These are phyloP conservation scores for Plectus sambesii DNA, from an alignment of 1,140 invertebrate genomes.

Conservation along the genomic window DNA sequence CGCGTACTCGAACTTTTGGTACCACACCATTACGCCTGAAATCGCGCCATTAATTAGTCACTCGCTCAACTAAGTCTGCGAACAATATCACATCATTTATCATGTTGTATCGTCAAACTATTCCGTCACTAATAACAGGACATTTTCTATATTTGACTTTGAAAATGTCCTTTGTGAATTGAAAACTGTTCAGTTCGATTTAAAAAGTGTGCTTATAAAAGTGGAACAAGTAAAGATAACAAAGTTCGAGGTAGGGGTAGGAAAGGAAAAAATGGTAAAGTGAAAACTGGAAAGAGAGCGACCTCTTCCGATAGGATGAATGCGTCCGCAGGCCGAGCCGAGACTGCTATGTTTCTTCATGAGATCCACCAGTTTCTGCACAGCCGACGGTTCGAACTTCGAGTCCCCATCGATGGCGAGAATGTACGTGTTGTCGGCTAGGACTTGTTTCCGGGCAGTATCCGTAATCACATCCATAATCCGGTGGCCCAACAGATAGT, in stretches of 20 bases:
- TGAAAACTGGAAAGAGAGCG: constrained; percentile 2
- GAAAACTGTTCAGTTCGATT: too few relatives aligned
- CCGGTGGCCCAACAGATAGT: constrained; percentile 55
- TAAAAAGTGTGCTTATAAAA: too few relatives aligned
- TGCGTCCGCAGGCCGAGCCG: constrained; percentile 54
- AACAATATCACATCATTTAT: too few relatives aligned
- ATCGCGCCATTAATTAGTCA: too few relatives aligned
- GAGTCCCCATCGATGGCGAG: constrained; percentile 54
- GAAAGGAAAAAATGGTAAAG: not conserved
- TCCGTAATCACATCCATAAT: constrained; percentile 48
- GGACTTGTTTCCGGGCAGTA: constrained; percentile 46
- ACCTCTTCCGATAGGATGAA: constrained; percentile 52
- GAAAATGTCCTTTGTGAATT: too few relatives aligned
- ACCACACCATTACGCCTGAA: constrained; percentile 92
- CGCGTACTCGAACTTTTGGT: constrained; percentile 96
- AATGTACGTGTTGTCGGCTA: constrained; percentile 53
- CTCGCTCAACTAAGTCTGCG: too few relatives aligned
- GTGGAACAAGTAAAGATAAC: too few relatives aligned
- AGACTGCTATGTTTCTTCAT: constrained; percentile 53
- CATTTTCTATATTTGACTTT: too few relatives aligned
- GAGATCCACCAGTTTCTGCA: constrained; percentile 51
- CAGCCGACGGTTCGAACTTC: constrained; percentile 52
- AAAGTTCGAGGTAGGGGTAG: too few relatives aligned
- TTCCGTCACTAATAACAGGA: too few relatives aligned
- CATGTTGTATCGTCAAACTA: too few relatives aligned